These are phyloP conservation scores for Sogatella furcifera DNA, from an alignment of 1,140 invertebrate species.

Conservation along the genomic window DNA sequence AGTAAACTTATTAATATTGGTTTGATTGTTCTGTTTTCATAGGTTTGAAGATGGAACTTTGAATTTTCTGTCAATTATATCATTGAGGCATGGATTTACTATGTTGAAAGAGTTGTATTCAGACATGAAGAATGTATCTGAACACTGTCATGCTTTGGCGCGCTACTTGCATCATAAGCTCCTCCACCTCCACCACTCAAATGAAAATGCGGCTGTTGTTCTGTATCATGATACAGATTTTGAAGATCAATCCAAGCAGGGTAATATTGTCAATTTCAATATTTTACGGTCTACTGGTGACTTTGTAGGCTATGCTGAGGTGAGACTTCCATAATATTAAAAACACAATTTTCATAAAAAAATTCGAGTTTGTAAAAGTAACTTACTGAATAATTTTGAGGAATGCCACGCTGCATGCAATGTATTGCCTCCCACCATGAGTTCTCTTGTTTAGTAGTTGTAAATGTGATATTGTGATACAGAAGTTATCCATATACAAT, in stretches of 20 bases:
- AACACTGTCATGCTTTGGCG: constrained; percentile 67
- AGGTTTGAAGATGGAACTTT: constrained; percentile 94
- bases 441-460: no score
- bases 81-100: constrained; percentile 73
- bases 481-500: no score
- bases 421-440: no score
- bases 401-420: constrained; percentile 6
- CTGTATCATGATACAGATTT: constrained; percentile 66
- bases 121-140: constrained; percentile 53
- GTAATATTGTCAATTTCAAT: constrained; percentile 84
- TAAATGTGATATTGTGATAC: no score
- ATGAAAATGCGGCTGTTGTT: constrained; percentile 54
- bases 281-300: constrained; percentile 60
- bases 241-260: constrained; percentile 52
- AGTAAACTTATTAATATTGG: no score
- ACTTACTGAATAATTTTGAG: no score
- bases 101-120: constrained; percentile 46
- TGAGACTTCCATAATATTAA: constrained; percentile 27
- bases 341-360: constrained; percentile 1
- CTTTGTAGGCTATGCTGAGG: constrained; percentile 81
- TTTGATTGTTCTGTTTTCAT: constrained; percentile 23
- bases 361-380: no score
- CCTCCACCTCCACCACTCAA: constrained; percentile 52
- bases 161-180: constrained; percentile 58
- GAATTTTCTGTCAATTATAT: constrained; percentile 74